Evolutionary conservation across 2,113 vertebrate genomes (phyloP), one percentile per base, ranked within the genome.

Genomic region (Ochotona curzoniae): DNA sequence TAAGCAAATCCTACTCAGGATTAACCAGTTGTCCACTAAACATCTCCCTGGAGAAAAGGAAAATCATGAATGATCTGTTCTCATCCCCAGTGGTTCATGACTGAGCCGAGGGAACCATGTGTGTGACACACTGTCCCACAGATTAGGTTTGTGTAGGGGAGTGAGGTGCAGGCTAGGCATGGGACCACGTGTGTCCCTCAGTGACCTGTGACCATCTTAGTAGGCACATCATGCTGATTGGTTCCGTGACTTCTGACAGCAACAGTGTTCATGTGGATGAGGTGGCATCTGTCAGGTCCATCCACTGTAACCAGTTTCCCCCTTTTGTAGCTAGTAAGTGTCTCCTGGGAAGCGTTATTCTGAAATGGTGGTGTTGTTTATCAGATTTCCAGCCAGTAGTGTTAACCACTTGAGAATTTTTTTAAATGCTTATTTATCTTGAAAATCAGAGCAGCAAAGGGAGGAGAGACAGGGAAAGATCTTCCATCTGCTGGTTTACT

Each of bases 31-130:
- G 20, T 32, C 49, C 69, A 44, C 57, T 18, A 28, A 54, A 44
- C 74, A 84, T 92, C 79, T 66, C 30, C 90, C 83, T 67, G 20
- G 47, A 81, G 66, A 14, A 67, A 94, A 93, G 80, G 73, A 83
- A 95, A 90, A 67, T 47, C 32, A 25, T 25, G 23, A 18, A 5
- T 80, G 63, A 69, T 23, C 79, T 9, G 6, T 87, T 83, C 57
- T 10, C n/a, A 21, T 70, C 60, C 20, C 69, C 57, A 44, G 44
- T 47, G 49, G 18, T 89, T 84, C 15, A 12, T 12, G 38, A 47
- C 86, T 73, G 54, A 70, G 14, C 18, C 80, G 61, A 61, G 49
- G 28, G 70, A 78, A 8, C 28, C 67, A n/a, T 20, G 73, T 74
- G 18, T 30, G 2, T 25, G 15, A 25, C 6, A 64, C 30, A 69